A percentile compares a stretch with the other conserved stretches of the same genome.
phyloP scores from a whole-genome alignment of 2,888 invertebrate genomes.

The Tachina fera region DNA sequence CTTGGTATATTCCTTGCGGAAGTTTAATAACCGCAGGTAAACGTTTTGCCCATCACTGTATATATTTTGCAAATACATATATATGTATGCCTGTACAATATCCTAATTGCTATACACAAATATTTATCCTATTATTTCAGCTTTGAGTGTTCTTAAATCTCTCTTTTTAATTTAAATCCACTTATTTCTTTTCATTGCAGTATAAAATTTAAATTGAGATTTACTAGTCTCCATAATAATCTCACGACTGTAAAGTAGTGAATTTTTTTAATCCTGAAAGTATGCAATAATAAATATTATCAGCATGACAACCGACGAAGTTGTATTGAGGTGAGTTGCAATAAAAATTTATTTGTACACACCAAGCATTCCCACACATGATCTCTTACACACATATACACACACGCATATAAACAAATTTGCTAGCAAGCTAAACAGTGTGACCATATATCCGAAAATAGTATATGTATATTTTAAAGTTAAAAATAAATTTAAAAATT shows the following conservation, averaged over 20 bases:
- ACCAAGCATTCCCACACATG: neutral
- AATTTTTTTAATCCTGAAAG: constrained; percentile 69
- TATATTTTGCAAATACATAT: too few species aligned
- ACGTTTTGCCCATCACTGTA: too few species aligned
- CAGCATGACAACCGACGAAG: constrained; percentile 74
- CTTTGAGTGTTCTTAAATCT: neutral
- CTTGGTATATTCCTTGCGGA: too few species aligned
- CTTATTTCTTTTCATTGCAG: constrained; percentile 43
- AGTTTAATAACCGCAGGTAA: too few species aligned
- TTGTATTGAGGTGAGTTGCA: constrained; percentile 73
- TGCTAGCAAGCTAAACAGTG: neutral
- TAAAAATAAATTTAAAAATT: too few species aligned
- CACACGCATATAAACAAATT: constrained; percentile 4
- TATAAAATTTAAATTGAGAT: constrained; percentile 2
- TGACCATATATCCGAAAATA: too few species aligned
- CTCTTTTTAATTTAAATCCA: neutral
- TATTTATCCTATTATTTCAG: too few species aligned
- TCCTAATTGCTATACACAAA: too few species aligned
- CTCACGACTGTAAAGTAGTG: constrained; percentile 38
- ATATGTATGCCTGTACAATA: too few species aligned
- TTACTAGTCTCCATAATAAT: constrained; percentile 36
- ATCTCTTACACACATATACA: neutral
- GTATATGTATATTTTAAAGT: too few species aligned
- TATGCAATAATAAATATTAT: constrained; percentile 68
- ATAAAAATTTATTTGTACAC: constrained; percentile 8